A percentile compares a stretch with the other conserved stretches of the same genome.
Evolutionary conservation across 2,888 invertebrate species (phyloP).

Genomic region (Euphydryas editha): DNA sequence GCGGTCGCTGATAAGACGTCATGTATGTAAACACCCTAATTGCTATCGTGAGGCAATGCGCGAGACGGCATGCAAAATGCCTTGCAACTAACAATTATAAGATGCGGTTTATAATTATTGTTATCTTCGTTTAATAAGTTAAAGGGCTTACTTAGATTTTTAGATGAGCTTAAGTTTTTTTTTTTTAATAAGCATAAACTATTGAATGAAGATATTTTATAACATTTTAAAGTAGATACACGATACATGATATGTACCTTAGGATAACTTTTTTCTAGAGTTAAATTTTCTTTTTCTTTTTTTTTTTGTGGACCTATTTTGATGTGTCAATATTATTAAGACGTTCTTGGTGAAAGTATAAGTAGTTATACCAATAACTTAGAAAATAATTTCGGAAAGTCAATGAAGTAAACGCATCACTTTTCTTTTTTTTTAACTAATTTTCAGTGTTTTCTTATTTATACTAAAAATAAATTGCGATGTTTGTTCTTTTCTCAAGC

Average conservation of each 20-base stretch:
- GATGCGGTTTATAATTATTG: constrained; percentile 32
- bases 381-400: too few relatives aligned
- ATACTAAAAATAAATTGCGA: too few relatives aligned
- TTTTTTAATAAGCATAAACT: not conserved
- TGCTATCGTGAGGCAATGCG: constrained; percentile 21
- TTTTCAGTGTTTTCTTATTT: too few relatives aligned
- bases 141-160: constrained; percentile 10
- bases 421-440: too few relatives aligned
- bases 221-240: not conserved
- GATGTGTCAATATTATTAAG: too few relatives aligned
- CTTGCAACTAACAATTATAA: constrained; percentile 31
- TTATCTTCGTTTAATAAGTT: constrained; percentile 9
- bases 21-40: constrained; percentile 24
- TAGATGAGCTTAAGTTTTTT: not conserved
- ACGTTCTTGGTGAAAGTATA: too few relatives aligned
- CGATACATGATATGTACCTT: not conserved
- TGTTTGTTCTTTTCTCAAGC: too few relatives aligned
- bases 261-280: too few relatives aligned
- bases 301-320: too few relatives aligned
- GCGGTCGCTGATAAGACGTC: constrained; percentile 18
- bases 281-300: too few relatives aligned
- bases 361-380: too few relatives aligned
- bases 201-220: not conserved
- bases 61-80: constrained; percentile 24
- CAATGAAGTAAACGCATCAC: too few relatives aligned